Evolutionary conservation across 2,797 vertebrate species (phyloP).

Genomic region (Dallia pectoralis): DNA sequence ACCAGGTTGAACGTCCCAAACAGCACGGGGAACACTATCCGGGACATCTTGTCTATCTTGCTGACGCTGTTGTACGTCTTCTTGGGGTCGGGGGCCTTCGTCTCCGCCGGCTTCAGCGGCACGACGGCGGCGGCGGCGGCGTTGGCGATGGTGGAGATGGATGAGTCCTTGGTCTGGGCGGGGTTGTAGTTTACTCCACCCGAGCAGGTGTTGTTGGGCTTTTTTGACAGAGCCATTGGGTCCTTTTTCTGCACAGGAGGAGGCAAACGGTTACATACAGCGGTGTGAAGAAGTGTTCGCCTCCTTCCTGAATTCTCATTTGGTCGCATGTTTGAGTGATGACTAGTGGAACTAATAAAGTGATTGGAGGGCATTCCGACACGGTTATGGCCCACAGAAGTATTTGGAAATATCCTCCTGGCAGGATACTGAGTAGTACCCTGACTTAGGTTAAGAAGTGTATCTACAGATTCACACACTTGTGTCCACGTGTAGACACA

Average conservation of each 20-base stretch:
- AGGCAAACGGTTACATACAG: slow-evolving; percentile 8
- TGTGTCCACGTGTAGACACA: not conserved
- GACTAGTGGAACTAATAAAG: too few relatives aligned
- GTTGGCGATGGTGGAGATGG: slow-evolving; percentile 85
- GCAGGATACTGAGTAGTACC: too few relatives aligned
- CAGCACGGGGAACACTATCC: slow-evolving; percentile 93
- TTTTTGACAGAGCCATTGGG: slow-evolving; percentile 83
- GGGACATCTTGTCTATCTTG: slow-evolving; percentile 98
- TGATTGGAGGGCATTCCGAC: too few relatives aligned
- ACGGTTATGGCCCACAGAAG: too few relatives aligned
- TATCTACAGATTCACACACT: not conserved
- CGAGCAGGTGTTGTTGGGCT: slow-evolving; percentile 85
- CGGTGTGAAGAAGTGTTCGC: too few relatives aligned
- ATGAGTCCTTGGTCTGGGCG: slow-evolving; percentile 87
- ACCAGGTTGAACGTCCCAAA: slow-evolving; percentile 98
- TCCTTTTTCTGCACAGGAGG: slow-evolving; percentile 85
- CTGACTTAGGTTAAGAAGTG: too few relatives aligned
- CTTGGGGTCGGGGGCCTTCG: slow-evolving; percentile 88
- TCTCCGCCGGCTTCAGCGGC: slow-evolving; percentile 81
- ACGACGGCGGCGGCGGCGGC: slow-evolving; percentile 76
- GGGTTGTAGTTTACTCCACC: slow-evolving; percentile 84
- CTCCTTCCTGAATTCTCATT: too few relatives aligned
- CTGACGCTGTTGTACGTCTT: slow-evolving; percentile 99
- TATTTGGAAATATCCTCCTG: too few relatives aligned
- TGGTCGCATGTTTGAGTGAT: too few relatives aligned